These are phyloP conservation scores for Drosophila aldrichi DNA, from an alignment of 2,888 invertebrate genomes.

Conservation along the genomic window DNA sequence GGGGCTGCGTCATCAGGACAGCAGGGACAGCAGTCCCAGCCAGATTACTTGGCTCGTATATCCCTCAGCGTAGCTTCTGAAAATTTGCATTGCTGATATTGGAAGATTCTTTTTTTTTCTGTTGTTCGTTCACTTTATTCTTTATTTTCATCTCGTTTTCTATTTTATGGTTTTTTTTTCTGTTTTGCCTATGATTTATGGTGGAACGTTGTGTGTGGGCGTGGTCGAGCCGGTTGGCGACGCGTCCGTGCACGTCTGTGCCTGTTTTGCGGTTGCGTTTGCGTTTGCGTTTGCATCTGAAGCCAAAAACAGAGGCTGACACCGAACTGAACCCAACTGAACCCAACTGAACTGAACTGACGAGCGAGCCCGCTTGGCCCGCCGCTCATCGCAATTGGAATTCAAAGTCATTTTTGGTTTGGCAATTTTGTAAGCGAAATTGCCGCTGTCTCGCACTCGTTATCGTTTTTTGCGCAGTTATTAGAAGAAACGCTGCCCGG, in stretches of 20 bases:
- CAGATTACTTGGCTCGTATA: constrained; percentile 19
- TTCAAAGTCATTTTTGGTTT: constrained; percentile 80
- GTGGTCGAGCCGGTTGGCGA: constrained; percentile 50
- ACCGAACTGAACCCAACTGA: constrained; percentile 5
- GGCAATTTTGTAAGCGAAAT: constrained; percentile 80
- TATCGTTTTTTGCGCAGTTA: constrained; percentile 76
- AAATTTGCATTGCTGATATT: constrained; percentile 80
- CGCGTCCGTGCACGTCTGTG: constrained; percentile 68
- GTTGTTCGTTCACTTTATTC: constrained; percentile 50
- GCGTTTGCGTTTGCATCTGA: constrained; percentile 62
- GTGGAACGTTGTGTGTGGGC: constrained; percentile 72
- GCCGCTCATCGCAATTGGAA: constrained; percentile 70
- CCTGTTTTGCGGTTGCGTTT: constrained; percentile 79
- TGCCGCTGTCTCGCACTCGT: constrained; percentile 76
- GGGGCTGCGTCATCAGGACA: constrained; percentile 75
- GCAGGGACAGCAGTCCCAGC: constrained; percentile 5
- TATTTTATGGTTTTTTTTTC: constrained; percentile 45
- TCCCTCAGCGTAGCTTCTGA: constrained; percentile 48
- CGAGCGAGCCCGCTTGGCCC: constrained; percentile 22
- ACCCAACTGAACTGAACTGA: constrained; percentile 16
- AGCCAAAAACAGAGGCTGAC: constrained; percentile 42
- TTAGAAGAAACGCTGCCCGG: constrained; percentile 69
- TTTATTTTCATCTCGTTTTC: constrained; percentile 33
- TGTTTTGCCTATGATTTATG: constrained; percentile 76
- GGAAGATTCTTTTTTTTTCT: constrained; percentile 61